Evolutionary conservation across 92 coral and sea anemone genomes (phyloP).

Genomic region (Heteractis magnifica): DNA sequence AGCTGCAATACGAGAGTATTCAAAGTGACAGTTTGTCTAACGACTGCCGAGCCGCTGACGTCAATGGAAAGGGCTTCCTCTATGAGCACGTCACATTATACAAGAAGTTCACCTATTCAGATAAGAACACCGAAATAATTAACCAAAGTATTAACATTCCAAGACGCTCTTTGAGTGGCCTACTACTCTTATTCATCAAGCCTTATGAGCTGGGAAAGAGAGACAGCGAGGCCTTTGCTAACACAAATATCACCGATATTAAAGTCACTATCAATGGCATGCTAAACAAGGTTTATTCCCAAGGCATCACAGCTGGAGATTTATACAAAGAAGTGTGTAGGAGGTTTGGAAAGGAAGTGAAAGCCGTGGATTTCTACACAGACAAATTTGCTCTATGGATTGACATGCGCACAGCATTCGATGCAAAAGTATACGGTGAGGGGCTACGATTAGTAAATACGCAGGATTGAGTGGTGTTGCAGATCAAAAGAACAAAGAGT

Average conservation of each 20-base stretch:
- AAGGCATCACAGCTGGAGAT: neutral
- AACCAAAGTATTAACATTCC: neutral
- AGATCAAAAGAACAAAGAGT: no score
- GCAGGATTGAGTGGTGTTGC: neutral
- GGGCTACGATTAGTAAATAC: no score
- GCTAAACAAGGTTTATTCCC: neutral
- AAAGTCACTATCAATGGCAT: neutral
- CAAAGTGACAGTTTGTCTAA: neutral
- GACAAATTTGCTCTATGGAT: no score
- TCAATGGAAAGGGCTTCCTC: neutral
- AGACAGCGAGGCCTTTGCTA: neutral
- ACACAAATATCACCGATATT: neutral
- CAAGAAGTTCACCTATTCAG: neutral
- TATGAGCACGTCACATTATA: neutral
- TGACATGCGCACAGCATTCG: no score
- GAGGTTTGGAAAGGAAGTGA: no score
- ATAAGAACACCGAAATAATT: neutral
- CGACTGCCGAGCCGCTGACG: neutral
- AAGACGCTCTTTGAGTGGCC: neutral
- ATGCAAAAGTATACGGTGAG: neutral
- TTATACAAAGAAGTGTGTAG: no score
- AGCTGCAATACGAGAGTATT: neutral
- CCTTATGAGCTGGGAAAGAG: neutral
- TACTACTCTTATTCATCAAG: neutral
- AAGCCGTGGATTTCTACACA: no score